Evolutionary conservation across 2,888 invertebrate species (phyloP).

Genomic region (Dolichomitus sp.): DNA sequence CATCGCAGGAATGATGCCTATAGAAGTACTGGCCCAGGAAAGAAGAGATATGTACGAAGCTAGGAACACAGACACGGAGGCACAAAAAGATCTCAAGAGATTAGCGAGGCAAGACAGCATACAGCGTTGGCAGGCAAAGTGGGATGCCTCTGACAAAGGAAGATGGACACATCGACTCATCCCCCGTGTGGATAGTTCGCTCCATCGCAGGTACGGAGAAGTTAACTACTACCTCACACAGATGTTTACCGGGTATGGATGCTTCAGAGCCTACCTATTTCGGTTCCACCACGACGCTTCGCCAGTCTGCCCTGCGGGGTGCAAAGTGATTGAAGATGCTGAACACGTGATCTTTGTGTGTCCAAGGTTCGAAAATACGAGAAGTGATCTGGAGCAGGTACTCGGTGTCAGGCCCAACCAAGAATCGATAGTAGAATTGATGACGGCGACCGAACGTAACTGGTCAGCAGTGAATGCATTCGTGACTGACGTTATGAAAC

Average conservation of each 20-base stretch:
- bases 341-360: constrained; percentile 65
- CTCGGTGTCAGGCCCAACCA: neutral
- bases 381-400: constrained; percentile 14
- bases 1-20: constrained; percentile 59
- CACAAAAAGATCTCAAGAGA: neutral
- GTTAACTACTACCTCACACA: constrained; percentile 11
- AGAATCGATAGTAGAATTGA: neutral
- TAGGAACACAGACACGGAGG: neutral
- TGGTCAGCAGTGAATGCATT: neutral
- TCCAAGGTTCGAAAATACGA: constrained; percentile 50
- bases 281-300: constrained; percentile 39
- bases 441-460: neutral
- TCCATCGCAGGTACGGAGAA: constrained; percentile 16
- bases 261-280: constrained; percentile 29
- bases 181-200: neutral
- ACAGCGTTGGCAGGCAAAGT: constrained; percentile 48
- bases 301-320: constrained; percentile 48
- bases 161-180: constrained; percentile 61
- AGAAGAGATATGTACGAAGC: constrained; percentile 22
- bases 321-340: constrained; percentile 34
- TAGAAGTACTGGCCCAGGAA: constrained; percentile 54
- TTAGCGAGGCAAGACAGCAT: neutral
- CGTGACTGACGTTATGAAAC: neutral
- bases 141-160: constrained; percentile 51
- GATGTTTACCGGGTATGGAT: too few species aligned